A percentile compares a stretch with the other conserved stretches of the same genome.
Evolutionary conservation across 2,888 invertebrate genomes (phyloP).

Genomic region (Limnephilus auricula): DNA sequence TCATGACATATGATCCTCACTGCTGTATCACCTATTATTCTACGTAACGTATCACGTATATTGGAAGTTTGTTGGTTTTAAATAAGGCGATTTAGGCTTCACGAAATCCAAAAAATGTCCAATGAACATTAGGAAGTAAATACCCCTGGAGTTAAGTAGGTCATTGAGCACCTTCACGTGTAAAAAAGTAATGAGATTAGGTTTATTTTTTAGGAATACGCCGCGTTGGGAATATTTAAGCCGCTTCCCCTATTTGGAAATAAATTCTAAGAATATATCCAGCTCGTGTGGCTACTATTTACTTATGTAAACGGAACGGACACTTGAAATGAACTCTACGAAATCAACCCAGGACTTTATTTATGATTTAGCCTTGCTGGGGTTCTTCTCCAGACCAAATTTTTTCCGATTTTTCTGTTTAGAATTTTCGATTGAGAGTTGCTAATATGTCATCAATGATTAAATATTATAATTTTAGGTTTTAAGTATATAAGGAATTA

Average conservation of each 20-base stretch:
- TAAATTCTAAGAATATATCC: not conserved
- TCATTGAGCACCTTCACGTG: conserved; percentile 65
- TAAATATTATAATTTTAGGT: too few species aligned
- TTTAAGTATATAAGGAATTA: too few species aligned
- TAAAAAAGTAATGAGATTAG: conserved; percentile 63
- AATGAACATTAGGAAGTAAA: conserved; percentile 64
- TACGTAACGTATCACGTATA: not conserved
- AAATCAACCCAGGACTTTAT: too few species aligned
- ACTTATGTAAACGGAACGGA: conserved; percentile 35
- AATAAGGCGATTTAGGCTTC: conserved; percentile 38
- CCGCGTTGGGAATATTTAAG: conserved; percentile 49
- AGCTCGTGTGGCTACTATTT: not conserved
- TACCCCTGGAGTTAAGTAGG: conserved; percentile 63
- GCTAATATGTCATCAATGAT: too few species aligned
- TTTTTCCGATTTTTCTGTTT: too few species aligned
- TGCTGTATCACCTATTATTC: not conserved
- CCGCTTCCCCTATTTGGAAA: conserved; percentile 34
- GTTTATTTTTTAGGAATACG: conserved; percentile 12
- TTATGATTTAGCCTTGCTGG: too few species aligned
- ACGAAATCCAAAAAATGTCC: conserved; percentile 64
- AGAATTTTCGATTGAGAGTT: too few species aligned
- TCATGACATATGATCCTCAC: not conserved
- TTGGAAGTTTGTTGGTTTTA: conserved; percentile 43
- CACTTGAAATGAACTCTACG: conserved; percentile 2
- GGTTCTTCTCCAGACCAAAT: too few species aligned